Evolutionary conservation across 1,140 invertebrate genomes (phyloP), one percentile per base, ranked within the genome.

Genomic region (Colletes latitarsis): DNA sequence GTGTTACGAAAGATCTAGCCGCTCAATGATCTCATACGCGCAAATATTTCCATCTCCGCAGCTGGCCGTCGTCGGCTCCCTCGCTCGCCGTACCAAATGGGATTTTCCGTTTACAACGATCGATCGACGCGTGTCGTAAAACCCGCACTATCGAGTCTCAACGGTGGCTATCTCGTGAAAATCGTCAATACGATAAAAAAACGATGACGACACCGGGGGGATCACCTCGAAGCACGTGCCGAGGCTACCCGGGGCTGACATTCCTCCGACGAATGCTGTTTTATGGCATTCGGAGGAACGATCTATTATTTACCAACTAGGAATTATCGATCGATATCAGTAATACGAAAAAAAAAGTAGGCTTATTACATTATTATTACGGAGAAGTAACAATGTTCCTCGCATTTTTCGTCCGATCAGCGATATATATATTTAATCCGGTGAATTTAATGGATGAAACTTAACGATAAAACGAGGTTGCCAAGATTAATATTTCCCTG

Each of bases 31-130:
- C 43, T 63, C 58, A 39, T 43, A 43, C 57, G 41, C 30, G 30
- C n/a, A 43, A 77, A 69, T 69, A 69, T 69, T 69, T 52, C n/a
- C 41, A 46, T 14, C 17, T 10, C 12, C 9, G 53, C 74, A 77
- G 10, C 49, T 77, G 55, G 30, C 12, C 9, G 53, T 3, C 43
- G 4, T 12, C 9, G 4, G 52, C 52, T 53, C 52, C 55, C 17
- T n/a, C 49, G 15, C 9, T 58, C 14, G 14, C 3, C 12, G 17
- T 62, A 41, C 10, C 21, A 41, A 39, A 60, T 49, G 75, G 75
- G 21, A 77, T 69, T 77, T 77, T 77, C 53, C 55, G 19, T 62
- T 69, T 67, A 46, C 53, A 17, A 4, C 8, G 52, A 60, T 60
- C 43, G 41, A 69, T 69, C 15, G 66, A 49, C 49, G 9, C 21